Percentiles rank a stretch among this genome's conserved stretches.
Evolutionary conservation across 2,113 vertebrate genomes (phyloP).

Genomic region (Periophthalmus modestus): DNA sequence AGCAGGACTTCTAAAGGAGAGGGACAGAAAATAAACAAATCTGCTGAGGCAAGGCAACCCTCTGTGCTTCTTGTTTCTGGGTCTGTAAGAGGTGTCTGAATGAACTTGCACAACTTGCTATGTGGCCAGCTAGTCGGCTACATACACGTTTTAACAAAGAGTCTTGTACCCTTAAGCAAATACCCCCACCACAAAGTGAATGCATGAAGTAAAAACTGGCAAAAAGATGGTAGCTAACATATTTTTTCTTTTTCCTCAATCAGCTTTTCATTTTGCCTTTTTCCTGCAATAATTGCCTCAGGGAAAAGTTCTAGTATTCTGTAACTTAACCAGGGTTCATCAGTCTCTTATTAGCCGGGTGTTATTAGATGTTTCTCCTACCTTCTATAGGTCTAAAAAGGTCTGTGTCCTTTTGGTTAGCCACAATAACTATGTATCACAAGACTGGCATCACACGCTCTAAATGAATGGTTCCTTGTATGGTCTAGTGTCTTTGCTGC

Average conservation of each 20-base stretch:
- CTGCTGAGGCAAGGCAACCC: not conserved
- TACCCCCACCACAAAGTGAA: constrained; percentile 36
- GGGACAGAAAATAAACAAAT: constrained; percentile 20
- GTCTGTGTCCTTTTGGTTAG: too few relatives aligned
- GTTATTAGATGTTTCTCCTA: too few relatives aligned
- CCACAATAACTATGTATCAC: too few relatives aligned
- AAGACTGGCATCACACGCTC: too few relatives aligned
- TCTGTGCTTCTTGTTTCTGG: constrained; percentile 7
- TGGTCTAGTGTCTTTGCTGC: too few relatives aligned
- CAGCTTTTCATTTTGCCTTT: constrained; percentile 33
- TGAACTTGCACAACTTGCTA: constrained; percentile 9
- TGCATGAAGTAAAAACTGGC: constrained; percentile 19
- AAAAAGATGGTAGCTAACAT: constrained; percentile 43
- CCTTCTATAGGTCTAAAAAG: not conserved
- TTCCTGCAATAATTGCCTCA: constrained; percentile 44
- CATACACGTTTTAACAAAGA: constrained; percentile 34
- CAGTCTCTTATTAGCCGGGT: not conserved
- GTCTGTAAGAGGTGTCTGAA: constrained; percentile 16
- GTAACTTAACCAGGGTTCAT: constrained; percentile 43
- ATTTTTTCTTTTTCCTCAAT: constrained; percentile 47
- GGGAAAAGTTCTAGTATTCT: constrained; percentile 19
- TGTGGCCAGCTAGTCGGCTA: not conserved
- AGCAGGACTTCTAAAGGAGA: not conserved
- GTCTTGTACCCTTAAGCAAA: constrained; percentile 34
- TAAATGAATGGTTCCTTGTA: too few relatives aligned